Evolutionary conservation across 2,797 vertebrate genomes (phyloP), one percentile per base, ranked within the genome.

Genomic region (Apogon hyalosoma): DNA sequence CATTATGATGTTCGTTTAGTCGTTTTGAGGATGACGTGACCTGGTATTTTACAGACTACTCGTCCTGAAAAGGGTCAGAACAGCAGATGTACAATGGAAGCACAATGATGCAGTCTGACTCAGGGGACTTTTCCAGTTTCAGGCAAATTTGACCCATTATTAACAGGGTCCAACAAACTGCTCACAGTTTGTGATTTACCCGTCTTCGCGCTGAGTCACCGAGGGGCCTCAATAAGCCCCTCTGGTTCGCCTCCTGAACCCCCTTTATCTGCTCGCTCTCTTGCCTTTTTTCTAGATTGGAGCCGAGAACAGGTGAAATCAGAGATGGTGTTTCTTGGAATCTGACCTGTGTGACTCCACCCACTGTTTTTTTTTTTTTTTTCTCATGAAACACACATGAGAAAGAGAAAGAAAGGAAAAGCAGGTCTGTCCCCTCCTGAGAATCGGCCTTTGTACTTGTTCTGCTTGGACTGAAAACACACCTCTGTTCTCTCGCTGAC

Each of bases 271-370:
- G 42, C 33, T n/a, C 11, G 3, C 43, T 11, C 40, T 49, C 41
- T 15, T 1, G 13, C 38, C 48, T 47, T 8, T 61, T 46, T 21
- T 66, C 58, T 67, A 45, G 39, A 36, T 14, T 14, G 62, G 6
- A 40, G 18, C 54, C 68, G 69, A 64, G 77, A 85, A 59, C 89
- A 90, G 90, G 88, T 89, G 85, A 88, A 77, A 73, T 63, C 33
- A 63, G 63, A 88, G 82, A 43, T 70, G 9, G 65, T 50, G 70
- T 86, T 88, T 84, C 75, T 11, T 61, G 79, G 76, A 91, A 89
- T 82, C 77, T 40, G 77, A 88, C 71, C 87, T 70, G 57, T 4
- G 6, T 33, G 33, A 45, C 79, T 76, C 80, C 83, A 63, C 90
- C 83, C 47, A 63, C 36, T 49, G 9, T 39, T 16, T 60, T 43